Percentiles rank a stretch among this genome's conserved stretches.
phyloP scores from a whole-genome alignment of 2,113 vertebrate species.

The Semicossyphus pulcher region DNA sequence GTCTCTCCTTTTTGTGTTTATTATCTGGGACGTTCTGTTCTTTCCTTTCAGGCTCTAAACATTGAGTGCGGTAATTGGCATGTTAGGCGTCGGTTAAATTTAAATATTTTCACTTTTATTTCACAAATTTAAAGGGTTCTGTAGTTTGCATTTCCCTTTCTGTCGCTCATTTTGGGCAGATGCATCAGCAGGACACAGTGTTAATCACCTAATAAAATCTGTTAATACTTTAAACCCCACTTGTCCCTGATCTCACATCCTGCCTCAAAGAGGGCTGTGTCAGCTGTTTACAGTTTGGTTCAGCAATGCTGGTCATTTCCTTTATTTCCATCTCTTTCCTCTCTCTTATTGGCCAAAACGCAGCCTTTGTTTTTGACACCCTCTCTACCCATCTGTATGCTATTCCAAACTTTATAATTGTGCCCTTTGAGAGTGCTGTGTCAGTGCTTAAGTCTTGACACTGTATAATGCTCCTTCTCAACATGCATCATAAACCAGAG shows the following conservation, averaged over 20 bases:
- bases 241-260: neutral
- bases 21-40: conserved; percentile 29
- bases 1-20: conserved; percentile 11
- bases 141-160: neutral
- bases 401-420: conserved; percentile 51
- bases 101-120: conserved; percentile 35
- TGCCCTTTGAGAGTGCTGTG: conserved; percentile 64
- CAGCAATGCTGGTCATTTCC: no score
- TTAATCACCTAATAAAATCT: no score
- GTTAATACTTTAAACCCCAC: neutral
- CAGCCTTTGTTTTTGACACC: conserved; percentile 24
- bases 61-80: neutral
- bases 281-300: no score
- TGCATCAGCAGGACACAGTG: neutral
- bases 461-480: conserved; percentile 37
- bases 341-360: neutral
- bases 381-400: neutral
- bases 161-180: conserved; percentile 16
- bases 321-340: no score
- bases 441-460: conserved; percentile 42
- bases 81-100: neutral
- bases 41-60: conserved; percentile 16
- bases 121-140: conserved; percentile 21
- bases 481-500: conserved; percentile 56
- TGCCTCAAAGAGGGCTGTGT: no score